These are phyloP conservation scores for Catostomus latipinnis DNA, from an alignment of 2,797 vertebrate genomes.

Conservation along the genomic window DNA sequence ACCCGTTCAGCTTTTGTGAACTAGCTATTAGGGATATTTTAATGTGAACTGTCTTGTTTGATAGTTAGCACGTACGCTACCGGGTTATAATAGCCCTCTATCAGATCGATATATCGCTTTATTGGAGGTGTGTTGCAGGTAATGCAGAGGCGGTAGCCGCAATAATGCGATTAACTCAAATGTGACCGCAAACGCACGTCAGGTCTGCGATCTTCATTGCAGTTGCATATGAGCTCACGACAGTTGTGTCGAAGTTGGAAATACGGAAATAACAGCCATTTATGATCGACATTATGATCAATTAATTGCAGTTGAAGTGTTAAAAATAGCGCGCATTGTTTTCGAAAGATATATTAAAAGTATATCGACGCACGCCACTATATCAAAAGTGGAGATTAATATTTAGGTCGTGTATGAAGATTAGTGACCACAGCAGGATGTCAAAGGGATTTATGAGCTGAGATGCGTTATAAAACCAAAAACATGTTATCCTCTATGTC, in stretches of 20 bases:
- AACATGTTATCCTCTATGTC: slow-evolving; percentile 28
- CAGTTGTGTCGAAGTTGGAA: slow-evolving; percentile 56
- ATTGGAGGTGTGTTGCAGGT: slow-evolving; percentile 13
- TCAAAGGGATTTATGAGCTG: slow-evolving; percentile 54
- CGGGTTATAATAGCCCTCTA: slow-evolving; percentile 40
- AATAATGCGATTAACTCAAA: not conserved
- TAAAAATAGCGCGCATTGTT: not conserved
- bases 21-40: slow-evolving; percentile 31
- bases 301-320: slow-evolving; percentile 26
- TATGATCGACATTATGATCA: slow-evolving; percentile 39
- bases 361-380: not conserved
- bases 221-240: slow-evolving; percentile 28
- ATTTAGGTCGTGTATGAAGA: slow-evolving; percentile 46
- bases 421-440: slow-evolving; percentile 56
- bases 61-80: slow-evolving; percentile 53
- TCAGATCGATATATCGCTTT: slow-evolving; percentile 14
- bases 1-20: not conserved
- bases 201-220: slow-evolving; percentile 6
- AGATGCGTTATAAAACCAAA: slow-evolving; percentile 43
- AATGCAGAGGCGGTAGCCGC: not conserved
- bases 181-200: not conserved
- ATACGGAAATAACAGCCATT: slow-evolving; percentile 54
- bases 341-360: not conserved
- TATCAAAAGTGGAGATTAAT: slow-evolving; percentile 13
- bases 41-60: slow-evolving; percentile 47